Conservation (phyloP, 2,113 vertebrate species). For the Dinomys branickii region DNA sequence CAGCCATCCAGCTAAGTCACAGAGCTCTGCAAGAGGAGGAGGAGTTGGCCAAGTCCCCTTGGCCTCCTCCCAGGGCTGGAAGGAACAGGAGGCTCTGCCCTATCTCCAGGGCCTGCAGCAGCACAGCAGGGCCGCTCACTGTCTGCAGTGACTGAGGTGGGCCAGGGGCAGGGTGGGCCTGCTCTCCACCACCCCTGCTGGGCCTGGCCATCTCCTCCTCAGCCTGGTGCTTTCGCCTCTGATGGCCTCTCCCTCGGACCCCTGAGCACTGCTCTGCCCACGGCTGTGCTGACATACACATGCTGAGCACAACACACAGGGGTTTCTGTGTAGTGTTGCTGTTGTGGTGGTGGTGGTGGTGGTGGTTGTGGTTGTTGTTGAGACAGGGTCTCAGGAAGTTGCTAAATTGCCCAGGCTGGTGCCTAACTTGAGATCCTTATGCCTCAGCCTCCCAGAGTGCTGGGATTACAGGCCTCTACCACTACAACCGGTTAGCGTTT, state of each 20-base stretch:
- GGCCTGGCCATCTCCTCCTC: background rate
- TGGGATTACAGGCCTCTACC: background rate
- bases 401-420: background rate
- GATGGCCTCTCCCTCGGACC: background rate
- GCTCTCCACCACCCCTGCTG: background rate
- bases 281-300: background rate
- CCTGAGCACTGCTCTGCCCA: background rate
- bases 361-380: background rate
- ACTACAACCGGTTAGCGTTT: background rate
- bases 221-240: background rate
- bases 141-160: background rate
- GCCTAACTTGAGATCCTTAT: background rate
- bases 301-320: background rate
- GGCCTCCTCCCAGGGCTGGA: background rate
- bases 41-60: no score
- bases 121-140: background rate
- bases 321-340: background rate
- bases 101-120: background rate
- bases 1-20: background rate
- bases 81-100: background rate
- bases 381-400: background rate
- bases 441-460: background rate
- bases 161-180: background rate
- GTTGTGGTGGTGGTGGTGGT: no score
- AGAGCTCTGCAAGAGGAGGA: background rate